Conservation (phyloP, 2,888 invertebrate species). For the Hypsopygia costalis region DNA sequence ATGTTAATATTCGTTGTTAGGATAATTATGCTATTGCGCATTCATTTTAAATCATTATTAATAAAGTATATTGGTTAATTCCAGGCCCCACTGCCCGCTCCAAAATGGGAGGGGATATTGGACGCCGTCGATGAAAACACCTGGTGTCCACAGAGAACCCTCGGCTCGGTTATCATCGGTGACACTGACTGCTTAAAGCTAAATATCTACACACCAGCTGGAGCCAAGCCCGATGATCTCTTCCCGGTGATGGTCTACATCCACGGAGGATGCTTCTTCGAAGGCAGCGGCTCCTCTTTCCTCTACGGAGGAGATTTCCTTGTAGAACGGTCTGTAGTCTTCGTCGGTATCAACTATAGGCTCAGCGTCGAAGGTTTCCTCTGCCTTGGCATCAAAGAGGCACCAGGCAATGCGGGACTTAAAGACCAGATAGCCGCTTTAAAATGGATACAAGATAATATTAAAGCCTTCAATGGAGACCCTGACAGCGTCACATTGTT, state of each 20-base stretch:
- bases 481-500: slow-evolving; percentile 63
- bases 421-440: slow-evolving; percentile 74
- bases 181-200: slow-evolving; percentile 61
- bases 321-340: slow-evolving; percentile 50
- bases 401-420: slow-evolving; percentile 84
- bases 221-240: slow-evolving; percentile 25
- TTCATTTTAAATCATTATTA: too few relatives aligned
- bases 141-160: slow-evolving; percentile 57
- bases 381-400: slow-evolving; percentile 81
- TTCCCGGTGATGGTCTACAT: slow-evolving; percentile 83
- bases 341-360: slow-evolving; percentile 34
- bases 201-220: slow-evolving; percentile 54
- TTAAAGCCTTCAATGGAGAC: slow-evolving; percentile 60
- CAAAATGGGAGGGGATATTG: slow-evolving; percentile 59
- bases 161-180: slow-evolving; percentile 45
- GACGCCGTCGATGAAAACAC: slow-evolving; percentile 62
- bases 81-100: slow-evolving; percentile 65
- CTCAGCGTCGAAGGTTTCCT: slow-evolving; percentile 81
- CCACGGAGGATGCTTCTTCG: slow-evolving; percentile 82
- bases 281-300: slow-evolving; percentile 80
- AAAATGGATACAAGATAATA: slow-evolving; percentile 61
- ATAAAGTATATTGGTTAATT: slow-evolving; percentile 28
- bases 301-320: slow-evolving; percentile 82
- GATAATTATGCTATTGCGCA: too few relatives aligned
- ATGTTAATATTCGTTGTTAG: too few relatives aligned